Conservation (phyloP, 1,140 invertebrate genomes). For the Cydia amplana region DNA sequence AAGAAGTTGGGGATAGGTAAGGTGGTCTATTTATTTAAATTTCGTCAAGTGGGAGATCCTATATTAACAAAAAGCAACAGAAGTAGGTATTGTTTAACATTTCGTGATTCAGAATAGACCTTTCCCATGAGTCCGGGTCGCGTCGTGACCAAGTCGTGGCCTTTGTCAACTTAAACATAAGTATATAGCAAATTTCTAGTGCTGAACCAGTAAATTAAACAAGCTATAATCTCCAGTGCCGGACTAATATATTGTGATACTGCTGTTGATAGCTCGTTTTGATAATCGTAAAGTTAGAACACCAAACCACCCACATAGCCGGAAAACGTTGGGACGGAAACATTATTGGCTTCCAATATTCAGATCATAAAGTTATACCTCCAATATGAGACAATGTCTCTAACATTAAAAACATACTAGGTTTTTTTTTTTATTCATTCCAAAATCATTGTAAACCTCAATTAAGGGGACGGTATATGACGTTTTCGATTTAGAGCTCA, state of each 20-base stretch:
- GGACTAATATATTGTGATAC: not conserved
- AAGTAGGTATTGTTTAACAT: not conserved
- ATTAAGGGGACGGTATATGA: no score
- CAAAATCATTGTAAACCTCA: no score
- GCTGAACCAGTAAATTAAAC: not conserved
- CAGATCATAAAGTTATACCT: no score
- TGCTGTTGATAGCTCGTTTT: slow-evolving; percentile 1
- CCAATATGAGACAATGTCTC: no score
- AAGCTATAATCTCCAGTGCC: not conserved
- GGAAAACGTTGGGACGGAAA: not conserved
- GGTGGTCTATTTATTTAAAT: no score
- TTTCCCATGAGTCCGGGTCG: slow-evolving; percentile 10
- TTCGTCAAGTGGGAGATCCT: no score
- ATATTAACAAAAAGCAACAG: no score
- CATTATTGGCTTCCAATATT: not conserved
- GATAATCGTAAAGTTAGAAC: not conserved
- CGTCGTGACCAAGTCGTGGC: slow-evolving; percentile 9
- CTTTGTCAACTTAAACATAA: slow-evolving; percentile 8
- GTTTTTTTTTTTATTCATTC: no score
- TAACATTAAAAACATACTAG: no score
- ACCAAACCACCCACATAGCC: not conserved
- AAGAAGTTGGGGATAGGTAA: no score
- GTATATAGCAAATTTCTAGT: slow-evolving; percentile 2
- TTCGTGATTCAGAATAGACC: slow-evolving; percentile 6
- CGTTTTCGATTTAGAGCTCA: no score